Evolutionary conservation across 2,888 invertebrate genomes (phyloP).

Genomic region (Thera obeliscata): DNA sequence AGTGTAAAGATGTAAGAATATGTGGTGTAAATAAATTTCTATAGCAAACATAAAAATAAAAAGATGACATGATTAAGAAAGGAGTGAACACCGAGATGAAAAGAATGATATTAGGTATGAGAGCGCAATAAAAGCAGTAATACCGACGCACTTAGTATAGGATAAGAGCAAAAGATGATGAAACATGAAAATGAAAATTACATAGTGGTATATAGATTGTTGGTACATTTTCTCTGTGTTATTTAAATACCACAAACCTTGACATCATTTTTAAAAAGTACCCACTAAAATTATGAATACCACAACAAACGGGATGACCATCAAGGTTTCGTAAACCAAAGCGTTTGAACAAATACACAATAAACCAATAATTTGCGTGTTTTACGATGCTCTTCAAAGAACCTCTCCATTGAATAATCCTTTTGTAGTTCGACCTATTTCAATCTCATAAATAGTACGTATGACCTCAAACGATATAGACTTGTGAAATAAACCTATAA

Average conservation of each 20-base stretch:
- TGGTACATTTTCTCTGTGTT: background rate
- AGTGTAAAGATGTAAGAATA: too few species aligned
- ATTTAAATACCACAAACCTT: conserved; percentile 21
- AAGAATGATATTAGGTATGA: too few species aligned
- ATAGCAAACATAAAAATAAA: too few species aligned
- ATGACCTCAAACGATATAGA: conserved; percentile 69
- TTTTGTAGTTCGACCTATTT: conserved; percentile 70
- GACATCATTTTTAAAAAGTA: conserved; percentile 4
- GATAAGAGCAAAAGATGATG: too few species aligned
- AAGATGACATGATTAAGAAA: too few species aligned
- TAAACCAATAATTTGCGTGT: conserved; percentile 31
- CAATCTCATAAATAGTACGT: conserved; percentile 64
- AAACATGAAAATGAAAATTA: too few species aligned
- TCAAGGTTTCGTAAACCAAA: conserved; percentile 21
- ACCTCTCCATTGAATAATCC: conserved; percentile 54
- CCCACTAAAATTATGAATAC: background rate
- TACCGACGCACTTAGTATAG: too few species aligned
- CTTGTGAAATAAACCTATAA: conserved; percentile 39
- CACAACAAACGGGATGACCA: conserved; percentile 20
- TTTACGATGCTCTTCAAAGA: conserved; percentile 47
- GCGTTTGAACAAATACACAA: conserved; percentile 20
- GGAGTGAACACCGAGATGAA: too few species aligned
- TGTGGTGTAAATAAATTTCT: too few species aligned
- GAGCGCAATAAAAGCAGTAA: too few species aligned
- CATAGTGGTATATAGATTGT: too few species aligned